Evolutionary conservation across 1,140 invertebrate species (phyloP).

Genomic region (Ceratina calcarata): DNA sequence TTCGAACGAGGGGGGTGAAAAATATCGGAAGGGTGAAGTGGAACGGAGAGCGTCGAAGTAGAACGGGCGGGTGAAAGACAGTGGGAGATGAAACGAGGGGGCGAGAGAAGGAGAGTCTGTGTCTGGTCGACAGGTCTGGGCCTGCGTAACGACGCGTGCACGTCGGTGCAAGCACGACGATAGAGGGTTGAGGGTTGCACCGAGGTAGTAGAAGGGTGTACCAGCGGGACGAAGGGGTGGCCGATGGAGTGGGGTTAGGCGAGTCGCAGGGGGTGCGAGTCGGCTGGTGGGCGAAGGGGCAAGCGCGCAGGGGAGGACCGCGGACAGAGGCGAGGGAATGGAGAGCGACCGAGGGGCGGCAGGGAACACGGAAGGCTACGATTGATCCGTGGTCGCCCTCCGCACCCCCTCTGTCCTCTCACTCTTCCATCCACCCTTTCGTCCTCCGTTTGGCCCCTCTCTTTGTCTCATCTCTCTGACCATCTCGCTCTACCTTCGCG

Average conservation of each 20-base stretch:
- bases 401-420: slow-evolving; percentile 54
- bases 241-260: slow-evolving; percentile 54
- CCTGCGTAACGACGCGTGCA: slow-evolving; percentile 79
- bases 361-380: slow-evolving; percentile 75
- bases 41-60: too few species aligned
- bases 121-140: slow-evolving; percentile 75
- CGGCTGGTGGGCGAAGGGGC: slow-evolving; percentile 58
- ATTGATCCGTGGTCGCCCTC: slow-evolving; percentile 77
- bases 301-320: slow-evolving; percentile 41
- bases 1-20: too few species aligned
- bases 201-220: slow-evolving; percentile 44
- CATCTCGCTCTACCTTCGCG: slow-evolving; percentile 13
- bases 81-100: neutral
- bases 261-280: slow-evolving; percentile 56
- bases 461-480: slow-evolving; percentile 54
- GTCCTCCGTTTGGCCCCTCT: slow-evolving; percentile 32
- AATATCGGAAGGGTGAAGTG: too few species aligned
- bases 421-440: slow-evolving; percentile 52
- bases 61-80: too few species aligned
- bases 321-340: slow-evolving; percentile 36
- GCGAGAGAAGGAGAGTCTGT: slow-evolving; percentile 38
- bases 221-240: slow-evolving; percentile 35
- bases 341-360: slow-evolving; percentile 59
- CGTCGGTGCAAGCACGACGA: slow-evolving; percentile 74
- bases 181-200: slow-evolving; percentile 64